phyloP scores from a whole-genome alignment of 2,113 vertebrate genomes.

The Xiphorhynchus elegans region DNA sequence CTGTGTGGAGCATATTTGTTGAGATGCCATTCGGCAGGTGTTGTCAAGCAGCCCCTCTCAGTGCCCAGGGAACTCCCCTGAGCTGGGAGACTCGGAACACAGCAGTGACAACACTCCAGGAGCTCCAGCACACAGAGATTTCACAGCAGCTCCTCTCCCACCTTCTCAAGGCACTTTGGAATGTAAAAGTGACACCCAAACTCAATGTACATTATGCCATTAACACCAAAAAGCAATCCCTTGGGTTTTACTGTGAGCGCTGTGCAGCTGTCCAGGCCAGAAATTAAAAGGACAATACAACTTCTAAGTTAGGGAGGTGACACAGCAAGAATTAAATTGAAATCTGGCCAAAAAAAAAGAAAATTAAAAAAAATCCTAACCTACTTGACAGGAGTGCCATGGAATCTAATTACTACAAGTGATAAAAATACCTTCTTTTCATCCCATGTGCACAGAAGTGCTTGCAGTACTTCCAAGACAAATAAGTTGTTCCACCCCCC shows the following conservation, averaged over 20 bases:
- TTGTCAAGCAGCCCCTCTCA: not conserved
- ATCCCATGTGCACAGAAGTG: not conserved
- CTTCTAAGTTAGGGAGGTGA: not conserved
- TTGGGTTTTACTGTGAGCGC: not conserved
- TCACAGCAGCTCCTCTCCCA: not conserved
- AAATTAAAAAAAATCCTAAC: not conserved
- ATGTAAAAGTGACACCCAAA: not conserved
- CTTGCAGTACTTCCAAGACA: not conserved
- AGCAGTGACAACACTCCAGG: not conserved
- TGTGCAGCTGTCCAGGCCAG: fast-evolving
- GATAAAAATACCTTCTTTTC: not conserved
- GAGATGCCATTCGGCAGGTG: not conserved
- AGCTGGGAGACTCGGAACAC: not conserved
- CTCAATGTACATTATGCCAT: fast-evolving
- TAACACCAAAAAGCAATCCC: not conserved
- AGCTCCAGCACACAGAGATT: not conserved
- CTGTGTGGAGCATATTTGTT: not conserved
- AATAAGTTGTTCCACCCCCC: not conserved
- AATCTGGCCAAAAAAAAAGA: not conserved
- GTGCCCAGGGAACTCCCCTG: not conserved
- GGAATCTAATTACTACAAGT: not conserved
- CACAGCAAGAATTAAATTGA: not conserved
- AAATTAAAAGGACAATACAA: not conserved
- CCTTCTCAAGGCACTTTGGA: not conserved
- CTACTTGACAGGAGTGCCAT: not conserved